A percentile compares a stretch with the other conserved stretches of the same genome.
phyloP scores from a whole-genome alignment of 2,113 vertebrate genomes.

The Chiloscyllium plagiosum region DNA sequence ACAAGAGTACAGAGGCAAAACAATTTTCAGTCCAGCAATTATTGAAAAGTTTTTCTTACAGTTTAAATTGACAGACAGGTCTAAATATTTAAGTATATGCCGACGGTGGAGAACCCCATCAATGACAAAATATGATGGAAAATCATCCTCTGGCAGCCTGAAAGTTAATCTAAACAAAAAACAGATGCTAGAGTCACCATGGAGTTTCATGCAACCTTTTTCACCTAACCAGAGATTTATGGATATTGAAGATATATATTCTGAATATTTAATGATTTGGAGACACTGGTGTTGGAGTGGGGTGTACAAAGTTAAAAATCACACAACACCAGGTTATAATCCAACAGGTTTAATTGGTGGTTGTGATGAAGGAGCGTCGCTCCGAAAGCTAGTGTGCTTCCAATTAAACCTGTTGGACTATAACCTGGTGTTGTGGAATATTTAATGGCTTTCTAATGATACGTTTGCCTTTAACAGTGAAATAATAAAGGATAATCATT shows the following conservation, averaged over 20 bases:
- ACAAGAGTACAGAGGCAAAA: not conserved
- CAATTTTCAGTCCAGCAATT: not conserved
- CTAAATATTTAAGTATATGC: not conserved
- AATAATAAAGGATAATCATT: not conserved
- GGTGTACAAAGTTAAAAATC: no score
- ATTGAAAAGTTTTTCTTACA: not conserved
- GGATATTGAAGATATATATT: not conserved
- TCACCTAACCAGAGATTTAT: not conserved
- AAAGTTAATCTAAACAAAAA: not conserved
- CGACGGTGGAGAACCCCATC: not conserved
- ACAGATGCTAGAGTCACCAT: not conserved
- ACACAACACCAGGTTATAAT: no score
- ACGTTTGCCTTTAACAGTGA: not conserved
- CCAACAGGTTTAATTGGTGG: no score
- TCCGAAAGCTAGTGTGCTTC: no score
- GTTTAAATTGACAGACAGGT: not conserved
- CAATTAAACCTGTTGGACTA: no score
- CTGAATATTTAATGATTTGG: not conserved
- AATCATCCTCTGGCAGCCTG: not conserved
- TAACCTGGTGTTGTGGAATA: not conserved
- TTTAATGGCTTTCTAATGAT: not conserved
- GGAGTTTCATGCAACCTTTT: not conserved
- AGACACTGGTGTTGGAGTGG: no score
- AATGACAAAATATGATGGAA: not conserved
- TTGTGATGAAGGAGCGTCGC: no score